Conservation (phyloP, 2,797 vertebrate genomes). For the Halcyon leucocephala region DNA sequence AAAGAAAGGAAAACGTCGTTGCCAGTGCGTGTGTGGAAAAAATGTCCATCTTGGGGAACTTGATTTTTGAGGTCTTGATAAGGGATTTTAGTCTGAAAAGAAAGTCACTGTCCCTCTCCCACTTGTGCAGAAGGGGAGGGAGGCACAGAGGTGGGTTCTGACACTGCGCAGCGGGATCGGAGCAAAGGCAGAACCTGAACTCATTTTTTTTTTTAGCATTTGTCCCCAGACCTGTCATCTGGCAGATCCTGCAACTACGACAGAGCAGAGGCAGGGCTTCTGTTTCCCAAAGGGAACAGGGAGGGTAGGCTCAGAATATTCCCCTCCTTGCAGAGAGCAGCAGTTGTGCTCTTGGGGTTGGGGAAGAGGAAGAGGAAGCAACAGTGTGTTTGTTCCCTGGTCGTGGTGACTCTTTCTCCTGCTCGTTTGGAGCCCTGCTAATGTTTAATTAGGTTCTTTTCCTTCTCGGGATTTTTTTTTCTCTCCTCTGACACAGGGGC, state of each 20-base stretch:
- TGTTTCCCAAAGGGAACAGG: not conserved
- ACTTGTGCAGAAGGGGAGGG: not conserved
- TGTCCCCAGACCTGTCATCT: not conserved
- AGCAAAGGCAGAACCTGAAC: not conserved
- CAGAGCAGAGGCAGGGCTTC: not conserved
- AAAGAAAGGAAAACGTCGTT: not conserved
- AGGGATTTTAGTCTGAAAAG: not conserved
- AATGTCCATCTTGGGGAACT: not conserved
- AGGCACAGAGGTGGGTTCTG: accelerated
- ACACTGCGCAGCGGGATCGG: accelerated
- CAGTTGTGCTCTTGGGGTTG: not conserved
- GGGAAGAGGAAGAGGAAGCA: not conserved
- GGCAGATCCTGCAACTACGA: not conserved
- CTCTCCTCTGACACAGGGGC: accelerated
- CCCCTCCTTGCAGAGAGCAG: not conserved
- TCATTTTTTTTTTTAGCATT: not conserved
- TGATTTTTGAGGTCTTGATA: not conserved
- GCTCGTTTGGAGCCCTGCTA: accelerated
- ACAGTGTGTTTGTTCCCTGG: not conserved
- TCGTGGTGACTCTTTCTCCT: not conserved
- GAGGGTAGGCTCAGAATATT: too few relatives aligned
- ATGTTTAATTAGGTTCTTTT: not conserved
- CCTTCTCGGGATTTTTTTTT: not conserved
- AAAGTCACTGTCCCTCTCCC: too few relatives aligned
- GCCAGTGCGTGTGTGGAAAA: not conserved